Base-by-base conservation (phyloP, 2,113 vertebrate genomes). In the Corynorhinus townsendii region DNA sequence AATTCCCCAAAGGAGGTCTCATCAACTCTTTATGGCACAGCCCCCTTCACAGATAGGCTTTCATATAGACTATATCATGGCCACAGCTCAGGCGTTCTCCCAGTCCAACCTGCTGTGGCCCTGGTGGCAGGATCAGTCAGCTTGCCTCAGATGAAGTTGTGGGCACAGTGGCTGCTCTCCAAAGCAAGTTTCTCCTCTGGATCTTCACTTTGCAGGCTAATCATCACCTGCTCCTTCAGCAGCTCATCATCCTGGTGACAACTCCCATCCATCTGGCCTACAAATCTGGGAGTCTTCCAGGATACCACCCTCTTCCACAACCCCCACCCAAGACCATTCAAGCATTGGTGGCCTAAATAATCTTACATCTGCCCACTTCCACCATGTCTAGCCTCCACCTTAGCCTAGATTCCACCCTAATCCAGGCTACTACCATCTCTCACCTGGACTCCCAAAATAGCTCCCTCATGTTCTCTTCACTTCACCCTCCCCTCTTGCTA, bases 41-140 rank as follows among this genome's bases (percentile, higher is more conserved):
- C 33, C 7, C 12, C 59, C 28, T 6, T 54, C 71, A 8, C 0
- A 17, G 54, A 33, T 17, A 80, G 86, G 24, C 33, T 38, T 33
- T 19, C 9, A 11, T 0, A 4, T 12, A 40, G 40, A 54, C 11
- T 17, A 40, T 5, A 33, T 11, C 49, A n/a, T 0, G 38, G 62
- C 19, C 20, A 0, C 0, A 9, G 47, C 52, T 59, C 35, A 19
- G 35, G 12, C 0, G 0, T 26, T 54, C 38, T 86, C 30, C 66
- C 59, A 49, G 30, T 8, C n/a, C 14, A 4, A 1, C 0, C 1
- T 8, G 86, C 43, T 24, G 14, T 8, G 33, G 47, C 40, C 17
- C 8, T 28, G 3, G n/a, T 3, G 16, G 69, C 9, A 26, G 56
- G 59, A 20, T 38, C n/a, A 12, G 54, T 9, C 24, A 38, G 45